Base-by-base conservation (phyloP, 2,113 vertebrate species). In the Protobothrops flavoviridis region DNA sequence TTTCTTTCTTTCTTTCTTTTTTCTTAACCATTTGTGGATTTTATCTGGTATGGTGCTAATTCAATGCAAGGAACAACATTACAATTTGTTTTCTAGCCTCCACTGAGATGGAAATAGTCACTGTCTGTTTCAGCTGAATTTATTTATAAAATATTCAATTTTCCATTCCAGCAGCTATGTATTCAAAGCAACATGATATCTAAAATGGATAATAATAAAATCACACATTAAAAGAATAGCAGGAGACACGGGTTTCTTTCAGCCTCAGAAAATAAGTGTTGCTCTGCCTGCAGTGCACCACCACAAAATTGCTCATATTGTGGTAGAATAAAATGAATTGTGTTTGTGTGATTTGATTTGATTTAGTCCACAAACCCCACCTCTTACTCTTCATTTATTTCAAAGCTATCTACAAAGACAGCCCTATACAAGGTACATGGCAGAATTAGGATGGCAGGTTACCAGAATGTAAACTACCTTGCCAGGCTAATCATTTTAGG, bases 201-300 rank as follows among this genome's bases (percentile, higher is more conserved):
- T 45, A 90, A 90, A 90, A 64, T 89, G 55, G 55, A 89, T 43
- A 23, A 89, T 89, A 89, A 89, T 57, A 61, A 59, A 90, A 90
- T 13, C 59, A 45, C 88, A 61, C 43, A 57, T 59, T 61, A 90
- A 57, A 90, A 48, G 12, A 81, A 81, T 81, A 81, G 74, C 74
- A 81, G 74, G 56, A 48, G 57, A 61, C 23, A 29, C 0, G 15
- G 89, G 39, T 90, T 90, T 48, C 56, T 90, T 43, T 61, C 15
- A 23, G 33, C 24, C 12, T 43, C 56, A 89, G n/a, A 90, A 8
- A 61, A 90, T 88, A 21, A 52, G 21, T 12, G 2, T 59, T 4
- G 23, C 12, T 89, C 55, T 43, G 20, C 33, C 88, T 59, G 4
- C 13, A 89, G 88, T 39, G 9, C n/a, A 89, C 53, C 50, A n/a